phyloP scores from a whole-genome alignment of 2,113 vertebrate species.

The Anas platyrhynchos region DNA sequence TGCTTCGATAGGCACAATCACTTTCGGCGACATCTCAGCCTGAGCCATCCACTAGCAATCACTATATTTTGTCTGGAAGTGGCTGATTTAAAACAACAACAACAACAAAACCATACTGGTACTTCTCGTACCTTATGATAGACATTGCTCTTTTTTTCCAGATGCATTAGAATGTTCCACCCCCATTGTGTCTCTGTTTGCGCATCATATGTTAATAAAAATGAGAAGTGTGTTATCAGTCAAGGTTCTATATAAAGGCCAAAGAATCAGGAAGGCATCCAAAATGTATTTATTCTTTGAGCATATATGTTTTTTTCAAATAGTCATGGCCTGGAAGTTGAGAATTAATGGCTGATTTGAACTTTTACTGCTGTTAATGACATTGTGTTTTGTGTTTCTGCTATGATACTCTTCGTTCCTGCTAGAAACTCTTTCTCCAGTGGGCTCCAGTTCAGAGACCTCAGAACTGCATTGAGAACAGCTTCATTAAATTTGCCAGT shows the following conservation, averaged over 20 bases:
- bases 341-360: not conserved
- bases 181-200: not conserved
- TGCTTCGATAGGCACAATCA: not conserved
- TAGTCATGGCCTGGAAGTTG: not conserved
- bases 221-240: not conserved
- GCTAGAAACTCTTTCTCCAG: not conserved
- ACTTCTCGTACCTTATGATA: not conserved
- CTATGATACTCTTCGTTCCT: not conserved
- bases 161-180: not conserved
- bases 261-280: not conserved
- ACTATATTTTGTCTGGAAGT: not conserved
- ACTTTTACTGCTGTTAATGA: not conserved
- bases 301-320: not conserved
- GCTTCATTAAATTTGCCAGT: slow-evolving; percentile 25
- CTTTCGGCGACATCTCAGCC: not conserved
- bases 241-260: not conserved
- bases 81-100: not conserved
- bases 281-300: not conserved
- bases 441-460: not conserved
- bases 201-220: not conserved
- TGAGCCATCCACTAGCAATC: not conserved
- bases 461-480: not conserved
- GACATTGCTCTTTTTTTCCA: not conserved
- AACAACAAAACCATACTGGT: not conserved
- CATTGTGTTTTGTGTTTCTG: not conserved